Percentiles rank a stretch among this genome's conserved stretches.
Evolutionary conservation across 2,888 invertebrate species (phyloP).

Genomic region (Troides aeacus): DNA sequence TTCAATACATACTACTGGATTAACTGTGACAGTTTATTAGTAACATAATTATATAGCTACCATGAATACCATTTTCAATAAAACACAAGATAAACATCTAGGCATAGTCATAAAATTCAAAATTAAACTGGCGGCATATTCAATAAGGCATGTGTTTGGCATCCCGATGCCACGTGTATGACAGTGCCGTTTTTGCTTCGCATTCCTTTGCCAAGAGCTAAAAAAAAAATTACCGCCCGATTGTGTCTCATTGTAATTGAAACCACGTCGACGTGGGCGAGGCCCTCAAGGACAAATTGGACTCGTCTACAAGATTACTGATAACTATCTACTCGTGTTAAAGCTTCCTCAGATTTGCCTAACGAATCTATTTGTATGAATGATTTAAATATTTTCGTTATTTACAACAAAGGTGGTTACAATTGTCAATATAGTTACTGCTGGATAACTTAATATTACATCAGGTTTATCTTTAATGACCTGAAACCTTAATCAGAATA

Average conservation of each 20-base stretch:
- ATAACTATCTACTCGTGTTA: conserved; percentile 12
- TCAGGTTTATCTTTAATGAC: too few relatives aligned
- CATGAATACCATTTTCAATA: background rate
- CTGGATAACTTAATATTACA: too few relatives aligned
- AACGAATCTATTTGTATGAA: conserved; percentile 4
- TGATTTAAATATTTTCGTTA: too few relatives aligned
- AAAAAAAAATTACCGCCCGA: conserved; percentile 44
- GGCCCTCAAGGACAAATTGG: conserved; percentile 39
- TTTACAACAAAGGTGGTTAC: too few relatives aligned
- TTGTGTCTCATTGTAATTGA: conserved; percentile 50
- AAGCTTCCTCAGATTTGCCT: conserved; percentile 11
- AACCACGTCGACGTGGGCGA: conserved; percentile 42
- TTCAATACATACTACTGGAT: too few relatives aligned
- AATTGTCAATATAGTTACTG: too few relatives aligned
- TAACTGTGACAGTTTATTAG: too few relatives aligned
- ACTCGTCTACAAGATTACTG: conserved; percentile 32
- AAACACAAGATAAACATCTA: conserved; percentile 5
- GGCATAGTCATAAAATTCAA: conserved; percentile 15
- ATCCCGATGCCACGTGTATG: conserved; percentile 50
- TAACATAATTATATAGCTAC: background rate
- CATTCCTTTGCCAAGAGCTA: conserved; percentile 50
- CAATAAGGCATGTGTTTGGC: conserved; percentile 38
- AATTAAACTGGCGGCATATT: conserved; percentile 28
- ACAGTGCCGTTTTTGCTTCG: conserved; percentile 46
- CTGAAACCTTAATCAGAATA: too few relatives aligned